These are phyloP conservation scores for Hemicentrotus pulcherrimus DNA, from an alignment of 35 echinoderm and acorn worm species.

Conservation along the genomic window DNA sequence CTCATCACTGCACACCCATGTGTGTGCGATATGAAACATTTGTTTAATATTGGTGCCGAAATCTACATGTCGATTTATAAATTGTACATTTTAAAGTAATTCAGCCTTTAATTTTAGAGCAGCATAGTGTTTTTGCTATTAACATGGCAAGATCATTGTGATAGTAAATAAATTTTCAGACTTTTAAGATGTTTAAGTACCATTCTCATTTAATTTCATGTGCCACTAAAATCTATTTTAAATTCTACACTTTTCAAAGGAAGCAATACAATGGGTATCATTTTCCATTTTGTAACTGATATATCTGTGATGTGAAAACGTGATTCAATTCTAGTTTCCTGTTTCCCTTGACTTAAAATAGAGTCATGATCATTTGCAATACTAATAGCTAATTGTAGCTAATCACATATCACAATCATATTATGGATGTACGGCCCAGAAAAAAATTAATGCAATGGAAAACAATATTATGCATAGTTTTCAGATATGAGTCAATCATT, in stretches of 20 bases:
- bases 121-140: background rate
- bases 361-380: background rate
- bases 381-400: background rate
- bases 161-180: no score
- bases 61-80: background rate
- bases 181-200: no score
- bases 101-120: background rate
- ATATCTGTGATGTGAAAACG: background rate
- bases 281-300: background rate
- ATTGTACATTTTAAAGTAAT: background rate
- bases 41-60: background rate
- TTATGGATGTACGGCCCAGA: background rate
- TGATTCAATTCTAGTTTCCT: background rate
- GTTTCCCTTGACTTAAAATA: background rate
- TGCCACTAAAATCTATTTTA: no score
- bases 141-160: background rate
- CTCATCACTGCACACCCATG: no score
- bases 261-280: background rate
- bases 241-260: no score
- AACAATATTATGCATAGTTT: no score
- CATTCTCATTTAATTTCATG: no score
- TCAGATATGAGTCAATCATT: no score
- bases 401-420: background rate
- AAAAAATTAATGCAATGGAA: no score
- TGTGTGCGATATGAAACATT: background rate